Conservation (phyloP, 2,797 vertebrate genomes). For the Tokudaia muenninki region DNA sequence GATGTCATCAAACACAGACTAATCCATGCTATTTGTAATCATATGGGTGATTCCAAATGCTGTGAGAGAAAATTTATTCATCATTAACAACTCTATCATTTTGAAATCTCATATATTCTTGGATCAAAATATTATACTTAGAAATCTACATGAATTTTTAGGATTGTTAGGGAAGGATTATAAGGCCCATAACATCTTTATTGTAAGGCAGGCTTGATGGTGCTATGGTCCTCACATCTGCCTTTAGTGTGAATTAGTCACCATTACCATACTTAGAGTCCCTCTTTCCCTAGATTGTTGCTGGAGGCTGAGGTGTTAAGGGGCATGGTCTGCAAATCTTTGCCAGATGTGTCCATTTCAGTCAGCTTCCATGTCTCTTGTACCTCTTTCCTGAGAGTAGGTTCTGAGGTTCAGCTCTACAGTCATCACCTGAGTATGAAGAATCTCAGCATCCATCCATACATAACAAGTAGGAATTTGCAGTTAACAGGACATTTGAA, state of each 20-base stretch:
- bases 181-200: neutral
- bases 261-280: neutral
- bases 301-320: neutral
- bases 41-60: constrained; percentile 60
- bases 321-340: neutral
- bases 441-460: neutral
- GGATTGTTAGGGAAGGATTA: neutral
- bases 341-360: neutral
- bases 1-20: constrained; percentile 56
- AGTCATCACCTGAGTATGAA: too few species aligned
- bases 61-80: constrained; percentile 64
- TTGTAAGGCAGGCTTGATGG: neutral
- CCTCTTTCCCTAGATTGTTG: neutral
- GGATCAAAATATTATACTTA: constrained; percentile 31
- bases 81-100: constrained; percentile 67
- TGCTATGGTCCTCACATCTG: neutral
- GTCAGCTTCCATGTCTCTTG: neutral
- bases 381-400: neutral
- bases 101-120: constrained; percentile 62
- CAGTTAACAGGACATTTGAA: neutral
- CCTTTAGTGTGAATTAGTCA: neutral
- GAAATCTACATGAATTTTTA: neutral
- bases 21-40: constrained; percentile 69
- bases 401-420: neutral
- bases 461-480: neutral